phyloP scores from a whole-genome alignment of 2,797 vertebrate genomes.

The Tadarida brasiliensis region DNA sequence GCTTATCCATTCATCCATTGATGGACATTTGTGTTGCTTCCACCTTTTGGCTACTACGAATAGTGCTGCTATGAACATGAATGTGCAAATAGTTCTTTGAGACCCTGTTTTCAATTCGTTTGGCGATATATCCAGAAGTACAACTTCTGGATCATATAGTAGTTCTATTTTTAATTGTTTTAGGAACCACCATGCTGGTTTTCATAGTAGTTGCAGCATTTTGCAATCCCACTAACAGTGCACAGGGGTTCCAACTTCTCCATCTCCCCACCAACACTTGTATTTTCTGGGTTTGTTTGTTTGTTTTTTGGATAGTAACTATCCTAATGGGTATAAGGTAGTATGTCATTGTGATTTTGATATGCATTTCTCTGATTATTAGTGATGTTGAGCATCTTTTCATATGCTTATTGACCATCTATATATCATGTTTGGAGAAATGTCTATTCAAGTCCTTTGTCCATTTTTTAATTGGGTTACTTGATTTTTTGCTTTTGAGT shows the following conservation, averaged over 20 bases:
- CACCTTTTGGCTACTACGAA: not conserved
- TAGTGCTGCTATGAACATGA: not conserved
- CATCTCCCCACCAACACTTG: not conserved
- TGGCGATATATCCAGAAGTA: not conserved
- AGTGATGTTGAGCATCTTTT: not conserved
- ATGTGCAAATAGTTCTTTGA: not conserved
- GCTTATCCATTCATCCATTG: not conserved
- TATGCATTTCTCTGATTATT: not conserved
- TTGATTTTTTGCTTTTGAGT: not conserved
- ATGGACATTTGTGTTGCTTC: not conserved
- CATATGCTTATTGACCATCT: not conserved
- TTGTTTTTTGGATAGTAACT: not conserved
- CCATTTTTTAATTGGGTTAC: not conserved
- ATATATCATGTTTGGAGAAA: not conserved
- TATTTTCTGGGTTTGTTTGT: not conserved
- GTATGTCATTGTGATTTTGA: not conserved
- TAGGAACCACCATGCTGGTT: not conserved
- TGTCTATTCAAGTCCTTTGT: not conserved
- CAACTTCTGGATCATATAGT: not conserved
- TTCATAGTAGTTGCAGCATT: not conserved
- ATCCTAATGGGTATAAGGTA: not conserved
- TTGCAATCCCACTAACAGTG: not conserved
- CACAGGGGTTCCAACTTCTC: not conserved
- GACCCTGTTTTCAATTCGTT: not conserved
- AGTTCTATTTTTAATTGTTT: not conserved